A percentile compares a stretch with the other conserved stretches of the same genome.
Evolutionary conservation across 2,113 vertebrate species (phyloP).

Genomic region (Atrichornis clamosus): DNA sequence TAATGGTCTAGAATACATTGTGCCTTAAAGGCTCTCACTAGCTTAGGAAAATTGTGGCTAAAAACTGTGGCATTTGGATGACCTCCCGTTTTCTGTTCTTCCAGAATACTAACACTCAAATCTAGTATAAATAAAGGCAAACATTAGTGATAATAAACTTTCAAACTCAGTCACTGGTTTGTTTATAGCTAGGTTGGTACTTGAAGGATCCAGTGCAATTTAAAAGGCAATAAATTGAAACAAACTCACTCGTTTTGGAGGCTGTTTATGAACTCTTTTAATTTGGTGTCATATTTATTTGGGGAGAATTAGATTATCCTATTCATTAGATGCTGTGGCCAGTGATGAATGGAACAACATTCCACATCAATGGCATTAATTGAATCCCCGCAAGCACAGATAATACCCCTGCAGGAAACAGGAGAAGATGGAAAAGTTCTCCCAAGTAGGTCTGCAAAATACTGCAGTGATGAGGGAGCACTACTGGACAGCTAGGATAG

Average conservation of each 20-base stretch:
- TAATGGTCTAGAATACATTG: not conserved
- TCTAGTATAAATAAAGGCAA: conserved; percentile 45
- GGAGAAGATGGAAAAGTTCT: conserved; percentile 52
- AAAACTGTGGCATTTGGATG: conserved; percentile 40
- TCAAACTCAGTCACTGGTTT: not conserved
- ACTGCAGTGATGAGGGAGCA: not conserved
- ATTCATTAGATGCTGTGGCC: conserved; percentile 59
- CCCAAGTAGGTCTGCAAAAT: conserved; percentile 38
- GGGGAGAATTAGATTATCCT: conserved; percentile 56
- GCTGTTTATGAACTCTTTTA: conserved; percentile 62
- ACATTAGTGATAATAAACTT: conserved; percentile 34
- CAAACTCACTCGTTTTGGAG: conserved; percentile 41
- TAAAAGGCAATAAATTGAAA: conserved; percentile 54
- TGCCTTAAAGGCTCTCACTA: not conserved
- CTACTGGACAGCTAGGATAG: not conserved
- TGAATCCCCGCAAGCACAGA: conserved; percentile 54
- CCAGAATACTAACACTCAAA: conserved; percentile 29
- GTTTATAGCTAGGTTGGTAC: conserved; percentile 31
- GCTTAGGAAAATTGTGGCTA: conserved; percentile 12
- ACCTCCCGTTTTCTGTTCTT: conserved; percentile 35
- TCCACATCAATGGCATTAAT: conserved; percentile 56
- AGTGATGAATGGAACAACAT: conserved; percentile 56
- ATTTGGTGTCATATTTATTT: conserved; percentile 66
- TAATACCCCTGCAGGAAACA: conserved; percentile 56
- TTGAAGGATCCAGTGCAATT: conserved; percentile 40